Percentiles rank a stretch among this genome's conserved stretches.
phyloP scores from a whole-genome alignment of 2,888 invertebrate species.

The Alitta virens region DNA sequence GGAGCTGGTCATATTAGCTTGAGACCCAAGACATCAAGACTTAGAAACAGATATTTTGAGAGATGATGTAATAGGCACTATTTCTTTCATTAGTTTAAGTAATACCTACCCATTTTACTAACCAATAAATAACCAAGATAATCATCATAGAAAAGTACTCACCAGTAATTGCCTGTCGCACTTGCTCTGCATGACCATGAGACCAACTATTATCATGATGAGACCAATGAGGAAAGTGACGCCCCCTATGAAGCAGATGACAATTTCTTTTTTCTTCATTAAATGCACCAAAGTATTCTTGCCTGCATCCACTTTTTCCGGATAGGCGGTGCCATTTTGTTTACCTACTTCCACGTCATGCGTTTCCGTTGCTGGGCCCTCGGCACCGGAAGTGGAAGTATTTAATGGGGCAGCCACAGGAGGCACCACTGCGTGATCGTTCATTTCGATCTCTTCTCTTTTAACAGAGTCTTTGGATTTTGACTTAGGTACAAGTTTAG shows the following conservation, averaged over 20 bases:
- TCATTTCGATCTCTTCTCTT: constrained; percentile 1
- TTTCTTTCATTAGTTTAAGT: no score
- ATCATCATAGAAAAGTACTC: no score
- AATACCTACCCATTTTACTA: no score
- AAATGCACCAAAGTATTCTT: background rate
- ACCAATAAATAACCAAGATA: no score
- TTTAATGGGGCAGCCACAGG: constrained; percentile 1
- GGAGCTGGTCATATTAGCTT: no score
- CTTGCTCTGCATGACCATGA: constrained; percentile 15
- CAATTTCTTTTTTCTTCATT: constrained; percentile 6
- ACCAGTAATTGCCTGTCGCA: constrained; percentile 3
- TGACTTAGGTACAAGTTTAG: background rate
- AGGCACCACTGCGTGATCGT: background rate
- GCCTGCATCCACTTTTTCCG: background rate
- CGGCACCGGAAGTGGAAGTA: constrained; percentile 1
- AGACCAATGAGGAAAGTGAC: constrained; percentile 14
- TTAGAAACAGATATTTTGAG: no score
- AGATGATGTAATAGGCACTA: no score
- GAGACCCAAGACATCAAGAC: no score
- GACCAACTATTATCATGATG: constrained; percentile 12
- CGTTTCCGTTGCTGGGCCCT: constrained; percentile 1
- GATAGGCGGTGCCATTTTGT: background rate
- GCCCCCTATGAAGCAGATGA: constrained; percentile 10
- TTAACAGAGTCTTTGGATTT: background rate
- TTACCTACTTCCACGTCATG: background rate